Evolutionary conservation across 2,113 vertebrate species (phyloP).

Genomic region (Gavialis gangeticus): DNA sequence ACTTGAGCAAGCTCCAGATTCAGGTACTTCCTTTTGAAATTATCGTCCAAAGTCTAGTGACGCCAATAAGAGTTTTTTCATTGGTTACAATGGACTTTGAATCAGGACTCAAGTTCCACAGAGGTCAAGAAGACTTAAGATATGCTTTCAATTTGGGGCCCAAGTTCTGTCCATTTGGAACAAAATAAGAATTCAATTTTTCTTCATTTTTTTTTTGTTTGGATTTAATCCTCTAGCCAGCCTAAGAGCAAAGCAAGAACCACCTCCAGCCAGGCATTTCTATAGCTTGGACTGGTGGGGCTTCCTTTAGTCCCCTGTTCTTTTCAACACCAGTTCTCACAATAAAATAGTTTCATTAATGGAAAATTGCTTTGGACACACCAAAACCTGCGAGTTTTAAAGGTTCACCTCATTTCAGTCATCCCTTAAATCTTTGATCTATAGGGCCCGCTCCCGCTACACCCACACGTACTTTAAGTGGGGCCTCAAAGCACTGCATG

Average conservation of each 20-base stretch:
- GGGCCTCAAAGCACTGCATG: not conserved
- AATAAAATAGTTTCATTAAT: not conserved
- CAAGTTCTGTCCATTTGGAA: not conserved
- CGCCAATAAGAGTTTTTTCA: not conserved
- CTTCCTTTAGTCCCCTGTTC: not conserved
- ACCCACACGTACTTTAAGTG: not conserved
- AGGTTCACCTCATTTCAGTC: not conserved
- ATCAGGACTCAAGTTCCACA: not conserved
- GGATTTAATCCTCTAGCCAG: not conserved
- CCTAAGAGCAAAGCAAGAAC: conserved; percentile 11
- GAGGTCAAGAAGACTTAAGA: not conserved
- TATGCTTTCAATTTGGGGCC: conserved; percentile 36
- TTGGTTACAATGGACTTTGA: not conserved
- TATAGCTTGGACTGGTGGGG: not conserved
- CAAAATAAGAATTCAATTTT: conserved; percentile 10
- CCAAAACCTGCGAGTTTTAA: not conserved
- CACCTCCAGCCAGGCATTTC: not conserved
- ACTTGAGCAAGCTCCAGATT: no score
- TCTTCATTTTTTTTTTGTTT: not conserved
- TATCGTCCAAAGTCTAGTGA: not conserved
- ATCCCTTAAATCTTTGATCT: not conserved
- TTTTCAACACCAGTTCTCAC: not conserved
- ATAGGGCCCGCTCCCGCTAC: not conserved
- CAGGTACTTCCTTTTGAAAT: not conserved
- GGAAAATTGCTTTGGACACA: not conserved